Conservation (phyloP, 2,113 vertebrate genomes). For the Caranx ignobilis region DNA sequence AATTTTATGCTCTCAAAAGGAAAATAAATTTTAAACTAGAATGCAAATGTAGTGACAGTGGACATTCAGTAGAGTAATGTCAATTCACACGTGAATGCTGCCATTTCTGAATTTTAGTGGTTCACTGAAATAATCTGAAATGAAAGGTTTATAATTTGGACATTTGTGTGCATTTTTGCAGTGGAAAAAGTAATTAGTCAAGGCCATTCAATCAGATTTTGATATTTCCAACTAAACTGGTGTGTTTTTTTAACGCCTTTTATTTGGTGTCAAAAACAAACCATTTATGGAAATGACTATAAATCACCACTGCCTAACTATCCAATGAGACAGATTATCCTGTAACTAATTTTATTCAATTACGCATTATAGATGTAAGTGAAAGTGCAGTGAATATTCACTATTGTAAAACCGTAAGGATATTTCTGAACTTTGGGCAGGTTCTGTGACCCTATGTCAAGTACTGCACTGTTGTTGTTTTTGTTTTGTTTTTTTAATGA, state of each 20-base stretch:
- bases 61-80: not conserved
- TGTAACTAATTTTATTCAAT: conserved; percentile 8
- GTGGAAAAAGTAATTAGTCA: not conserved
- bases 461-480: not conserved
- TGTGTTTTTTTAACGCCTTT: not conserved
- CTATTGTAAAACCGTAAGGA: not conserved
- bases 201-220: not conserved
- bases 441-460: conserved; percentile 10
- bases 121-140: not conserved
- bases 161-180: not conserved
- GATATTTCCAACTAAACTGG: not conserved
- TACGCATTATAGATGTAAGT: not conserved
- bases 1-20: not conserved
- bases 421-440: conserved; percentile 6
- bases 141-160: conserved; percentile 9
- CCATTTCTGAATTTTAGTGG: not conserved
- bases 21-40: conserved; percentile 11
- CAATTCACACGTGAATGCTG: not conserved
- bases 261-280: not conserved
- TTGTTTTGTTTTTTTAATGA: not conserved
- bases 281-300: too few species aligned
- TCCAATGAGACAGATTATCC: not conserved
- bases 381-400: not conserved
- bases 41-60: not conserved
- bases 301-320: conserved; percentile 1